Base-by-base conservation (phyloP, 2,888 invertebrate genomes). In the Caenorhabditis sp. region DNA sequence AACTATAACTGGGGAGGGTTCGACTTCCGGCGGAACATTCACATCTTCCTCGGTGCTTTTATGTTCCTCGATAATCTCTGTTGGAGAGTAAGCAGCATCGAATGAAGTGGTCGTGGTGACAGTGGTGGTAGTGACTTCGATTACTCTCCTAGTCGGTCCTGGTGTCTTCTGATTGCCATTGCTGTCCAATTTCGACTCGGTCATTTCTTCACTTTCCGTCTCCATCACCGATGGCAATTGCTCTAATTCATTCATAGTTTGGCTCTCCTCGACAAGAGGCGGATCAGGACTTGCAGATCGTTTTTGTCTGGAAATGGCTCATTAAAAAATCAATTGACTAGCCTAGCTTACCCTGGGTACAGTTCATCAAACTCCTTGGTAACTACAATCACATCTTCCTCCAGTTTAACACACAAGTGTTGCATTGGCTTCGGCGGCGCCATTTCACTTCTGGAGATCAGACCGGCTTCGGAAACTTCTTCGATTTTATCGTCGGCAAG, bases 401-500 rank as follows among this genome's bases (percentile, higher is more conserved):
- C 78, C 22, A 82, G 32, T 35, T 82, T 78, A 13, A 82, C 78
- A 60, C 78, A 72, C 0, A 82, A 56, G 8, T 79, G 72, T 18
- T 82, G 78, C 35, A 55, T 65, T 40, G 71, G 70, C 40, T 67
- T 61, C n/a, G 74, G 80, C 5, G 80, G 74, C 32, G 69, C 78
- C 60, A 82, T 65, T 61, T 82, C 78, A 37, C 64, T 60, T 55
- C 35, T 69, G n/a, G 78, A 76, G 15, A 82, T 72, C 4, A 82
- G 47, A 1, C 82, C 82, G 0, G 60, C 53, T 69, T 82, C 82
- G 13, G 78, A 79, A 15, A 82, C 69, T 40, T 82, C 82, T 40
- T 82, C 82, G 9, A 82, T 82, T 67, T 83, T 83, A 51, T 85
- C 83, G 55, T 78, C 72, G 24, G 69, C 67, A 1, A 85, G 78